Base-by-base conservation (phyloP, 2,888 invertebrate species). In the Blastobasis lacticolella region DNA sequence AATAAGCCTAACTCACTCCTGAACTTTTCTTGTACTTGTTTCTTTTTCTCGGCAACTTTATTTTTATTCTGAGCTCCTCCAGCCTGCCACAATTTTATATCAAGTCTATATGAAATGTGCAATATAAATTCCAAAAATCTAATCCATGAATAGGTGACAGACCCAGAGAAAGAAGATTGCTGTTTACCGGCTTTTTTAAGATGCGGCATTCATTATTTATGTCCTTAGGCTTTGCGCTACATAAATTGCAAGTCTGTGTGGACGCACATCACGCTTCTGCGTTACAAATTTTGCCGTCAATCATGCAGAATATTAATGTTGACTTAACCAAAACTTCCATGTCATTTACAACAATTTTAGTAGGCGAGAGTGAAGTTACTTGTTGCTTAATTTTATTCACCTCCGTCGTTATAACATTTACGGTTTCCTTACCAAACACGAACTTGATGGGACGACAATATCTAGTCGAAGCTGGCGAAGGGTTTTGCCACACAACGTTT, bases 241-340 rank as follows among this genome's bases (percentile, higher is more conserved):
- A 52, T 37, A 49, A 43, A 43, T 37, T 49, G 42, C 49, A 54
- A 42, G 37, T 49, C 37, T 54, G 49, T 37, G 48, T 54, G 36
- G 47, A 51, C 48, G 44, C 52, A 48, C 38, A 52, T 38, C 48
- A 51, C 6, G 48, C 40, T 3, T 52, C 41, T 6, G 45, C 49
- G 45, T 51, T 51, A 43, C 52, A 54, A n/a, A 54, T 45, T 45
- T 54, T 54, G 5, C 52, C 52, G 45, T 49, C 51, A 9, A 54
- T 54, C 54, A 54, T 54, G 7, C 48, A 54, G 37, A 54, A 41
- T 45, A 51, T 49, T 37, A 54, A 40, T 40, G n/a, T n/a, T n/a
- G n/a, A n/a, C n/a, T n/a, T n/a, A n/a, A n/a, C n/a, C n/a, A n/a
- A n/a, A n/a, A n/a, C n/a, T n/a, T n/a, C n/a, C n/a, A n/a, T n/a